A percentile compares a stretch with the other conserved stretches of the same genome.
Conservation (phyloP, 2,797 vertebrate genomes). For the Vipera latastei region DNA sequence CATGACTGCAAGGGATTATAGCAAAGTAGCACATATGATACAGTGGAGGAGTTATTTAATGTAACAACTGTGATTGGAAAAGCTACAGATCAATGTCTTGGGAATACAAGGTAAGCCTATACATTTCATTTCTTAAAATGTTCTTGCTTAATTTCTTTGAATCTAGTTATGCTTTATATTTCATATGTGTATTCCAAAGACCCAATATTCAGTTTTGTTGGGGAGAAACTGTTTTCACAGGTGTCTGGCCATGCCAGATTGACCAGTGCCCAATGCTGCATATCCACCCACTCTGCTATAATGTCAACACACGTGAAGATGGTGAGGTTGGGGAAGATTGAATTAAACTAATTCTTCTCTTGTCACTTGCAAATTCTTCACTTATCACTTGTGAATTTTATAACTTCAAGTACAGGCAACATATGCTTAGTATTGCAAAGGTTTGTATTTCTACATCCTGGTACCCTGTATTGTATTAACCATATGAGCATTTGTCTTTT, state of each 20-base stretch:
- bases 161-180: background rate
- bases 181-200: background rate
- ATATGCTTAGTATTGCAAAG: background rate
- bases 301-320: background rate
- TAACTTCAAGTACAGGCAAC: background rate
- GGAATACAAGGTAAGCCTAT: background rate
- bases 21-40: background rate
- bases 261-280: background rate
- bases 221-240: background rate
- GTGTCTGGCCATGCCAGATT: background rate
- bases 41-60: background rate
- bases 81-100: background rate
- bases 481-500: background rate
- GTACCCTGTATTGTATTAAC: too few relatives aligned
- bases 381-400: background rate
- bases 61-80: background rate
- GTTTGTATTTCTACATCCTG: background rate
- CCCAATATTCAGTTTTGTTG: background rate
- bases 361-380: background rate
- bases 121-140: background rate
- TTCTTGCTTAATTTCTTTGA: background rate
- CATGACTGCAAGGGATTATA: background rate
- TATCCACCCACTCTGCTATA: background rate
- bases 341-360: background rate
- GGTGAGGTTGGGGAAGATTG: background rate